Evolutionary conservation across 2,888 invertebrate species (phyloP), one percentile per base, ranked within the genome.

Genomic region (Platynereis dumerilii): DNA sequence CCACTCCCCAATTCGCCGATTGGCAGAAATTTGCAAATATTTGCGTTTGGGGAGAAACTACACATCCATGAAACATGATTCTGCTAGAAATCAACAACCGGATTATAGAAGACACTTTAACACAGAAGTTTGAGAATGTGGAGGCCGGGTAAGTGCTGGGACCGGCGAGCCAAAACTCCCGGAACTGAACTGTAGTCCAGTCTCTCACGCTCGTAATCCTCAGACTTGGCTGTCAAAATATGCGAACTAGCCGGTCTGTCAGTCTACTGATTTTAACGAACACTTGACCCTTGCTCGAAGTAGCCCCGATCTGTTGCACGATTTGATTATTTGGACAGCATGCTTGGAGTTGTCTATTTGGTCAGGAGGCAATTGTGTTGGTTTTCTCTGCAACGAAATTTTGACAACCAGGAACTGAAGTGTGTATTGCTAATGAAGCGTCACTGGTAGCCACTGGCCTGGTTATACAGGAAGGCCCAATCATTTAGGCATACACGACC

Each of bases 61-160:
- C 20, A 10, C 24, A 22, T 52, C 20, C 26, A 57, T 29, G 34
- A 34, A 67, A 57, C 34, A 86, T 86, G 86, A 87, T 86, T 78
- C 77, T 86, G 86, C 89, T 99, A 85, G 98, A 99, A 90, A 96
- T 96, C 88, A 94, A 97, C 88, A 99, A 99, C 89, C 92, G 96
- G 87, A 96, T 98, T 87, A 92, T 99, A 80, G 96, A 96, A 88
- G 98, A 99, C 87, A 94, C 96, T 69, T 88, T 98, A 84, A 90
- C 91, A 83, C 90, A 93, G 80, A 97, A 97, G 89, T 96, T 96
- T 87, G 93, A 91, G 87, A 96, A 96, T 90, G 94, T 93, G 83
- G 88, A 92, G 86, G 92, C 93, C 82, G 96, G 96, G 98, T 98
- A 88, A 90, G 92, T 90, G 81, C 29, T n/a, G 10, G 15, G 15